Evolutionary conservation across 2,797 vertebrate species (phyloP).

Genomic region (Muscicapa comitata): DNA sequence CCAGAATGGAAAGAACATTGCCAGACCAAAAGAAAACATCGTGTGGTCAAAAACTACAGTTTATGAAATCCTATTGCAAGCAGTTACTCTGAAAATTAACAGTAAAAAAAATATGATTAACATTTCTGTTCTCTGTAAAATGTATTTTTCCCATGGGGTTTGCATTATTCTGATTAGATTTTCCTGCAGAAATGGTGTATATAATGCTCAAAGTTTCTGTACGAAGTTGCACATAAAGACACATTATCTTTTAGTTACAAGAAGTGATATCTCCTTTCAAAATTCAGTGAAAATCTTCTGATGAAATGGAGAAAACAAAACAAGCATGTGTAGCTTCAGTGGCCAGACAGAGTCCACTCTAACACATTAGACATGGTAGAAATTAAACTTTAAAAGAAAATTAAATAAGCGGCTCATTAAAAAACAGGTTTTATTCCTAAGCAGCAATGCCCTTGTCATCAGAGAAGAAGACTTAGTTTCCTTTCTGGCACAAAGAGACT

Average conservation of each 20-base stretch:
- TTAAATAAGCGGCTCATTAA: background rate
- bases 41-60: background rate
- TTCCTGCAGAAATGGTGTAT: background rate
- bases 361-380: background rate
- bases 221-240: background rate
- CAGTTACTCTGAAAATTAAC: constrained; percentile 3
- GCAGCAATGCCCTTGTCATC: background rate
- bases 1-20: background rate
- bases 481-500: background rate
- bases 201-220: background rate
- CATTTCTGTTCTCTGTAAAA: background rate
- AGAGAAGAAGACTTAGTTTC: background rate
- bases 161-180: background rate
- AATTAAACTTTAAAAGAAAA: background rate
- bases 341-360: background rate
- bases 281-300: background rate
- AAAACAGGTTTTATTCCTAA: background rate
- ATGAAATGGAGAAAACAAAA: background rate
- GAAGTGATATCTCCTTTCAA: background rate
- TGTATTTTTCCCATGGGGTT: background rate
- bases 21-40: constrained; percentile 20
- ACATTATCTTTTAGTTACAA: background rate
- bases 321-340: background rate
- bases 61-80: constrained; percentile 11
- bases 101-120: background rate